Percentiles rank a stretch among this genome's conserved stretches.
Conservation (phyloP, 92 coral and sea anemone species). For the Zoanthus gigantus region DNA sequence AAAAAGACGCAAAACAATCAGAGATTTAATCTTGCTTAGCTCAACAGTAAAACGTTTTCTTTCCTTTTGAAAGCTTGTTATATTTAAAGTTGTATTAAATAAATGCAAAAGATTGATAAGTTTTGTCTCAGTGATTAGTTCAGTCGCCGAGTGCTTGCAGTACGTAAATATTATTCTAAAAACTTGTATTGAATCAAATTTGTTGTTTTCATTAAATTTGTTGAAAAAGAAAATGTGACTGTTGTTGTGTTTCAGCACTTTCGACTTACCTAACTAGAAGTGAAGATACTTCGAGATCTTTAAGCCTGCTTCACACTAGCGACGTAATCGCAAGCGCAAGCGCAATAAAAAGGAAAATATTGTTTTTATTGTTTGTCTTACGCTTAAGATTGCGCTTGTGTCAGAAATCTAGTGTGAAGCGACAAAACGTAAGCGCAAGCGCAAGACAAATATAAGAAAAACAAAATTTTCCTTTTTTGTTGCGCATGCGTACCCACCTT, state of each 20-base stretch:
- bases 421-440: too few species aligned
- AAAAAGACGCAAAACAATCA: background rate
- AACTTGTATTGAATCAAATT: background rate
- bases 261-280: too few species aligned
- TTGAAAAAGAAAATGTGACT: slow-evolving; percentile 11
- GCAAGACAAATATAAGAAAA: too few species aligned
- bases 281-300: too few species aligned
- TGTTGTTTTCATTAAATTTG: slow-evolving; percentile 3
- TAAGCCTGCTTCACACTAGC: too few species aligned
- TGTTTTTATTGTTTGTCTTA: too few species aligned
- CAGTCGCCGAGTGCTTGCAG: slow-evolving; percentile 22
- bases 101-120: background rate
- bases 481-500: too few species aligned
- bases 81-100: background rate
- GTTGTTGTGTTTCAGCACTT: background rate
- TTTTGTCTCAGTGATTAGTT: background rate
- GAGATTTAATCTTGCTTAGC: background rate
- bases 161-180: background rate
- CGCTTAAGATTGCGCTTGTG: too few species aligned
- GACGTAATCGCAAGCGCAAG: too few species aligned
- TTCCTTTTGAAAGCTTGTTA: background rate
- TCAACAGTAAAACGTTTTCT: background rate
- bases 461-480: too few species aligned
- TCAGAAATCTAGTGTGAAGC: too few species aligned
- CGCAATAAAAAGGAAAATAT: too few species aligned